Evolutionary conservation across 1,140 invertebrate genomes (phyloP), one percentile per base, ranked within the genome.

Genomic region (Zaprionus kolodkinae): DNA sequence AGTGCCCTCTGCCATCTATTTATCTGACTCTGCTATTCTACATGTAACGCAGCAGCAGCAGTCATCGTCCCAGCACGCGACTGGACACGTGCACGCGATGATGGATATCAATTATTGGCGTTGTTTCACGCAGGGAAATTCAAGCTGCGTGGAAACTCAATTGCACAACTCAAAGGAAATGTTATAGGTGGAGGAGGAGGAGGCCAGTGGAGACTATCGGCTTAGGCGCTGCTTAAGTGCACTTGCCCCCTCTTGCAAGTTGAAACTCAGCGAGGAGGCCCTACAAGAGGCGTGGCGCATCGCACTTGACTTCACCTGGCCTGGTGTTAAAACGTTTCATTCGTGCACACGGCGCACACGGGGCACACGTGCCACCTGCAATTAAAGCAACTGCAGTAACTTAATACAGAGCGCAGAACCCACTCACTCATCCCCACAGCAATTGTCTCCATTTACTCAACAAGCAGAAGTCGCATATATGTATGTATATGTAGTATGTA

Each of bases 321-420:
- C 21, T 56, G 50, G 74, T 79, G 76, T 71, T 67, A 82, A 79
- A 82, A 66, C 69, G 76, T 27, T 70, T 87, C 82, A 80, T 65
- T 70, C 63, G 52, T 57, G 52, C 63, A 43, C 17, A 54, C 25
- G 45, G 45, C 17, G 65, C 67, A 78, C 86, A 88, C 88, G 88
- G 91, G 33, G 65, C 67, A 78, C 86, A 88, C 88, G 88, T 91
- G 88, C 76, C 88, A 50, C 17, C 17, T 88, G 81, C 88, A 91
- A 87, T 91, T 91, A 91, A 82, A 65, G 60, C 36, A 40, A 75
- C 56, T 72, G 40, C 67, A 88, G 88, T 88, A 91, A 91, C 84
- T 88, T 63, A 76, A 91, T 91, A 85, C 71, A 45, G 65, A 45
- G 40, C 15, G n/a, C n/a, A 15, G 27, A 30, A 6, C 27, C 27